Conservation (phyloP, 1,140 invertebrate species). For the Drosophila trapezifrons region DNA sequence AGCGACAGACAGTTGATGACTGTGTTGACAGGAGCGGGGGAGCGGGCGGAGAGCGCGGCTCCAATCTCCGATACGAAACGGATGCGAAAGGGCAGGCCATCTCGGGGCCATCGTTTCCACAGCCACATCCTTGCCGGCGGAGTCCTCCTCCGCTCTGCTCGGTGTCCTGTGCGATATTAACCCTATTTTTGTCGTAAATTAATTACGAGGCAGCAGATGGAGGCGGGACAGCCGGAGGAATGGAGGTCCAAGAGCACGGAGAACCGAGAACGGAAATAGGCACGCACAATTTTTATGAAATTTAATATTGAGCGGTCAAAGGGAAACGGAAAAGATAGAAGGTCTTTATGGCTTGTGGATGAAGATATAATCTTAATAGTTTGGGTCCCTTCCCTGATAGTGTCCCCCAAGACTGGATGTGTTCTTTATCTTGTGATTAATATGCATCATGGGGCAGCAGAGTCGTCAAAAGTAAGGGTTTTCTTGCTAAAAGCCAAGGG, state of each 20-base stretch:
- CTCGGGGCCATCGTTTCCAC: constrained; percentile 38
- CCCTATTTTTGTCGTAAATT: constrained; percentile 81
- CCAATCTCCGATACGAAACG: constrained; percentile 35
- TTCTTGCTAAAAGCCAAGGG: not conserved
- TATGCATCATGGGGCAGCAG: constrained; percentile 17
- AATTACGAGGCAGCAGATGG: constrained; percentile 59
- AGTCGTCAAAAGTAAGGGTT: constrained; percentile 3
- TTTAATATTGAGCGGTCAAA: constrained; percentile 54
- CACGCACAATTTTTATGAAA: constrained; percentile 57
- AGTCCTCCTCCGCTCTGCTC: constrained; percentile 1
- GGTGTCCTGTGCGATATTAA: constrained; percentile 59
- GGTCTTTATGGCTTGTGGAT: constrained; percentile 30
- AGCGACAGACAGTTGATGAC: constrained; percentile 78
- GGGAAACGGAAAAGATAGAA: constrained; percentile 27
- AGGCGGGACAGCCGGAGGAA: constrained; percentile 4
- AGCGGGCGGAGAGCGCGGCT: not conserved
- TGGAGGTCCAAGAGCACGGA: not conserved
- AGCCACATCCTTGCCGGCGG: constrained; percentile 8
- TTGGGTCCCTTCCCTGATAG: constrained; percentile 15
- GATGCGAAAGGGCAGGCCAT: constrained; percentile 31
- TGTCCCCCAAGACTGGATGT: constrained; percentile 6
- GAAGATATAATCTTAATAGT: constrained; percentile 49
- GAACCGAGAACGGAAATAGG: constrained; percentile 14
- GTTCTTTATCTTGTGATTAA: constrained; percentile 21
- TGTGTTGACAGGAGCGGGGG: constrained; percentile 68